Evolutionary conservation across 2,113 vertebrate genomes (phyloP).

Genomic region (Nipponia nippon): DNA sequence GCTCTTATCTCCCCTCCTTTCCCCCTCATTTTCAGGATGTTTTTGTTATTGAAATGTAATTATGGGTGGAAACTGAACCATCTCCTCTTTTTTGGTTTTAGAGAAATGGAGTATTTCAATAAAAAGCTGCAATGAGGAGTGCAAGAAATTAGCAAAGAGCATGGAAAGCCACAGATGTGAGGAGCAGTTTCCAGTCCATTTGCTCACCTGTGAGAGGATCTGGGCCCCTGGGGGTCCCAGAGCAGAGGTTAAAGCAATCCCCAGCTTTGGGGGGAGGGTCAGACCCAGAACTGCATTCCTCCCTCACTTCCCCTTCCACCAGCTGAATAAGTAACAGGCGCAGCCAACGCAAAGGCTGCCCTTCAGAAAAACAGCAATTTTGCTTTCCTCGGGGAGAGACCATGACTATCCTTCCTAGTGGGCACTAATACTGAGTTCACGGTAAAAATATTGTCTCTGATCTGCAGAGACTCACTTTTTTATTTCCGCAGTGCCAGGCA

Average conservation of each 20-base stretch:
- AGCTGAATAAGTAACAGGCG: background rate
- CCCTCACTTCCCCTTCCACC: background rate
- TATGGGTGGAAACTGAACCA: slow-evolving; percentile 3
- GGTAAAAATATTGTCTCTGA: background rate
- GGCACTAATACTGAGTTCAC: background rate
- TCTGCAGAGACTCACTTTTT: background rate
- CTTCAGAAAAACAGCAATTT: background rate
- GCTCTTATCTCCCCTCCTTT: background rate
- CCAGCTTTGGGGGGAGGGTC: background rate
- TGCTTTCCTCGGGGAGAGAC: background rate
- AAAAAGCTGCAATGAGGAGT: background rate
- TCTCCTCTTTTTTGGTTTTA: slow-evolving; percentile 14
- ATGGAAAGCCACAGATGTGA: background rate
- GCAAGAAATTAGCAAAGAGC: background rate
- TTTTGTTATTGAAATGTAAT: slow-evolving; percentile 56
- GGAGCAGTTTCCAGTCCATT: background rate
- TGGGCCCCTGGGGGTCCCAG: background rate
- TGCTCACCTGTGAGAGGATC: background rate
- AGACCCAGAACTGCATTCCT: background rate
- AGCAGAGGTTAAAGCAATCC: background rate
- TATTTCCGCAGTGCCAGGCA: accelerated
- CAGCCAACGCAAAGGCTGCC: background rate
- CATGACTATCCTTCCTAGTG: background rate
- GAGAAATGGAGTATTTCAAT: slow-evolving; percentile 21
- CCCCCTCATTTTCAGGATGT: background rate